These are phyloP conservation scores for Manduca sexta DNA, from an alignment of 1,140 invertebrate species.

Conservation along the genomic window DNA sequence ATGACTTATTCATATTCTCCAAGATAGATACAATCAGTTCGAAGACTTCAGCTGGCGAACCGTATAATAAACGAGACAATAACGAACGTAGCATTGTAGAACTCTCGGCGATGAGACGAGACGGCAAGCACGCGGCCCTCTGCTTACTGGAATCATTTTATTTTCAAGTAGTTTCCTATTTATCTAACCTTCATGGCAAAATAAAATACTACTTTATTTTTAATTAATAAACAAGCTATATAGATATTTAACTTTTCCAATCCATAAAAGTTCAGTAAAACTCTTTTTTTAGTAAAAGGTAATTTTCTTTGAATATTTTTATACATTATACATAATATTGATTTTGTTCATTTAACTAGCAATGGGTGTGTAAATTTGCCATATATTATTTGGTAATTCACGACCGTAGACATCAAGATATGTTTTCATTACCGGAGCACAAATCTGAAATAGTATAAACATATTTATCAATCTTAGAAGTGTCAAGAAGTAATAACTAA, in stretches of 20 bases:
- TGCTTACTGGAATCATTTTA: too few relatives aligned
- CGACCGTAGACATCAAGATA: conserved; percentile 55
- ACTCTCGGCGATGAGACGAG: conserved; percentile 3
- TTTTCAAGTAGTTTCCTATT: too few relatives aligned
- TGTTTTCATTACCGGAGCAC: conserved; percentile 53
- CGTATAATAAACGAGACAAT: conserved; percentile 58
- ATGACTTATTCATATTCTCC: conserved; percentile 64
- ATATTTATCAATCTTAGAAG: not conserved
- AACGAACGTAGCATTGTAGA: conserved; percentile 21
- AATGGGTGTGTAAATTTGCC: conserved; percentile 55
- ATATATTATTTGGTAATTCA: conserved; percentile 53
- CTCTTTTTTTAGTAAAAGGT: too few relatives aligned
- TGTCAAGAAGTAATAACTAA: too few relatives aligned
- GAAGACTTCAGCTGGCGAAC: conserved; percentile 37
- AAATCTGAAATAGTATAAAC: conserved; percentile 42
- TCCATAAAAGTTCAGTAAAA: too few relatives aligned
- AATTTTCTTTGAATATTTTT: too few relatives aligned
- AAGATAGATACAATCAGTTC: conserved; percentile 49
- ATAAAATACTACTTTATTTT: too few relatives aligned
- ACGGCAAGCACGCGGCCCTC: not conserved
- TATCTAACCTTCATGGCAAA: too few relatives aligned
- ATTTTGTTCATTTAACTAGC: conserved; percentile 10
- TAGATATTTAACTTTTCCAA: too few relatives aligned
- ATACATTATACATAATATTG: not conserved
- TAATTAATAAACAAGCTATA: too few relatives aligned